A percentile compares a stretch with the other conserved stretches of the same genome.
These are phyloP conservation scores for Andrena minutula DNA, from an alignment of 2,888 invertebrate species.

Conservation along the genomic window DNA sequence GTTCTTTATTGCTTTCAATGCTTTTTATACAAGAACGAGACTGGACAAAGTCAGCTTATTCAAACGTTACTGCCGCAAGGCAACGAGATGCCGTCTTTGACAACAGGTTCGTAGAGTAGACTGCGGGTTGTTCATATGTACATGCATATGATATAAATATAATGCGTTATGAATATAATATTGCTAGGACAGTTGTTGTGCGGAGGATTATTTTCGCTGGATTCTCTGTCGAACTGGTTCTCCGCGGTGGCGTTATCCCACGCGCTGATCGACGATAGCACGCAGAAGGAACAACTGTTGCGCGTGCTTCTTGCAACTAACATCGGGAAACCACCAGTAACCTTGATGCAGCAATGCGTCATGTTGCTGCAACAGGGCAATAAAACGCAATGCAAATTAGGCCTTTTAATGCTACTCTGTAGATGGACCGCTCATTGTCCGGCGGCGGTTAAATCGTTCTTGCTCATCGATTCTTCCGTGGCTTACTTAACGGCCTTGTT, in stretches of 20 bases:
- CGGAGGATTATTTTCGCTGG: conserved; percentile 95
- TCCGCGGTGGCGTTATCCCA: conserved; percentile 96
- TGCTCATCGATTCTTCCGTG: conserved; percentile 92
- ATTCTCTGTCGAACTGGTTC: conserved; percentile 97
- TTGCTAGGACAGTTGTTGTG: conserved; percentile 94
- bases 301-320: conserved; percentile 95
- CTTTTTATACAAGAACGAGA: conserved; percentile 96
- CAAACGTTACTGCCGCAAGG: conserved; percentile 96
- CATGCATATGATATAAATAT: too few relatives aligned
- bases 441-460: conserved; percentile 92
- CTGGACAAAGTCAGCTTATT: conserved; percentile 94
- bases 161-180: conserved; percentile 46
- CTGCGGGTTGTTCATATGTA: neutral
- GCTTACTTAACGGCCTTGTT: conserved; percentile 91
- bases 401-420: conserved; percentile 95
- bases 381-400: conserved; percentile 93
- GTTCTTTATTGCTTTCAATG: conserved; percentile 99
- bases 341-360: conserved; percentile 95
- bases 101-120: conserved; percentile 84
- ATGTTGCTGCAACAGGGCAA: conserved; percentile 93
- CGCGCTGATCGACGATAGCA: conserved; percentile 93
- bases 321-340: conserved; percentile 93
- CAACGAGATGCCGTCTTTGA: conserved; percentile 90
- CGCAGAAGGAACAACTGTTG: conserved; percentile 95
- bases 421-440: conserved; percentile 95